Evolutionary conservation across 2,797 vertebrate genomes (phyloP).

Genomic region (Pangasius larnaudii): DNA sequence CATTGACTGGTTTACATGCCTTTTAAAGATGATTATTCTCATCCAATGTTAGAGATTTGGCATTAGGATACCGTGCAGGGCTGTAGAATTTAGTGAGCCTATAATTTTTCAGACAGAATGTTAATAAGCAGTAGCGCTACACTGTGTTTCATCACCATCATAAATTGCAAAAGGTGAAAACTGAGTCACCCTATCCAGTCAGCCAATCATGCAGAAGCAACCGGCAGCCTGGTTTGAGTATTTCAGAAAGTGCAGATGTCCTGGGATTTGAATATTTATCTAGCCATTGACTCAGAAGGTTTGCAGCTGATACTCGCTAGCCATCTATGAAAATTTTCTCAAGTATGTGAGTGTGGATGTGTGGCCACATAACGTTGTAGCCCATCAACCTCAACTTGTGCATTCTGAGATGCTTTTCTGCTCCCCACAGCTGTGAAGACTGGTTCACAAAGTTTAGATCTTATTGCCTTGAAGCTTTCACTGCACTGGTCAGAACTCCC

Average conservation of each 20-base stretch:
- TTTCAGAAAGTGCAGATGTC: background rate
- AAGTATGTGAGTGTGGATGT: background rate
- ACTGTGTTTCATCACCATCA: background rate
- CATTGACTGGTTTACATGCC: background rate
- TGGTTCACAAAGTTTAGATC: too few species aligned
- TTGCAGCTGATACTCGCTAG: background rate
- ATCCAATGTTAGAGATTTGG: background rate
- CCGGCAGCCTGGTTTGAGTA: background rate
- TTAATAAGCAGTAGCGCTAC: background rate
- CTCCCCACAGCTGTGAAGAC: background rate
- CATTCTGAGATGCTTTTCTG: background rate
- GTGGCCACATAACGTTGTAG: too few species aligned
- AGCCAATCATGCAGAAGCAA: background rate
- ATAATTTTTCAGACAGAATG: background rate
- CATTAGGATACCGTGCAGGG: background rate
- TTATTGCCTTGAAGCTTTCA: background rate
- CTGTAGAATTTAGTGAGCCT: background rate
- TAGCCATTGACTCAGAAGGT: background rate
- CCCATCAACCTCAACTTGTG: background rate
- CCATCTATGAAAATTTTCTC: background rate
- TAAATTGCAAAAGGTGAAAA: background rate
- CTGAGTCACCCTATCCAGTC: background rate
- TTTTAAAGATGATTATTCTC: conserved; percentile 2
- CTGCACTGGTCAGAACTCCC: background rate
- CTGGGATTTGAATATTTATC: background rate